These are phyloP conservation scores for Pseudomyrmex concolor DNA, from an alignment of 1,140 invertebrate genomes.

Conservation along the genomic window DNA sequence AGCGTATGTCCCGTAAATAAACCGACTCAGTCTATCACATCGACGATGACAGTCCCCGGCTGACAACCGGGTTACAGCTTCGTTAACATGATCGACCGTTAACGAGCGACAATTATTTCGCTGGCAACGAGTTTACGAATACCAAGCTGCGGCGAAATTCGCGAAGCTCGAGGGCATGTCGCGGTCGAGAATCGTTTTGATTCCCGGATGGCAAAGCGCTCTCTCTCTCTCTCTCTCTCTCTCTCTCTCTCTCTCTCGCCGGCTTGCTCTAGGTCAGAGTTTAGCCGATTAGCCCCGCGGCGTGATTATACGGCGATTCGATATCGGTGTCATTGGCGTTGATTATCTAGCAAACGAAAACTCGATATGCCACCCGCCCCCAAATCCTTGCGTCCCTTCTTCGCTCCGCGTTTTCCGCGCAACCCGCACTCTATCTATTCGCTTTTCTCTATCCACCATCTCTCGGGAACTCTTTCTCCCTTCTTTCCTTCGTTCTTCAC, in stretches of 20 bases:
- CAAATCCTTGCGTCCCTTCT: background rate
- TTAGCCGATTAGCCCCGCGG: constrained; percentile 68
- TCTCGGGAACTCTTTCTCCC: no score
- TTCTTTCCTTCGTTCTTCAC: background rate
- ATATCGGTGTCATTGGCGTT: constrained; percentile 72
- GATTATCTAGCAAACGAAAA: constrained; percentile 73
- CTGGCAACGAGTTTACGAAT: constrained; percentile 68
- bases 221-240: no score
- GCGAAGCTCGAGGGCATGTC: constrained; percentile 52
- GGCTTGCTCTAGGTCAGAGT: constrained; percentile 54
- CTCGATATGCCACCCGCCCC: constrained; percentile 55
- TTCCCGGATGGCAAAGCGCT: constrained; percentile 31
- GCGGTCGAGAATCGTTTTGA: constrained; percentile 58
- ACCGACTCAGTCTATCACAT: constrained; percentile 16
- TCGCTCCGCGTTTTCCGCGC: no score
- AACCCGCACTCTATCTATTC: no score
- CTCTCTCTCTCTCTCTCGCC: no score
- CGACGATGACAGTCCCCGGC: constrained; percentile 30
- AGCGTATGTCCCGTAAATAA: constrained; percentile 16
- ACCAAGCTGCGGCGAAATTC: constrained; percentile 63
- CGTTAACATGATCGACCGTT: constrained; percentile 60
- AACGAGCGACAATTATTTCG: constrained; percentile 67
- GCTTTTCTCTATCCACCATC: no score
- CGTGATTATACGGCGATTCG: constrained; percentile 68
- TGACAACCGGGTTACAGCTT: constrained; percentile 40